These are phyloP conservation scores for Charanyca ferruginea DNA, from an alignment of 2,888 invertebrate genomes.

Conservation along the genomic window DNA sequence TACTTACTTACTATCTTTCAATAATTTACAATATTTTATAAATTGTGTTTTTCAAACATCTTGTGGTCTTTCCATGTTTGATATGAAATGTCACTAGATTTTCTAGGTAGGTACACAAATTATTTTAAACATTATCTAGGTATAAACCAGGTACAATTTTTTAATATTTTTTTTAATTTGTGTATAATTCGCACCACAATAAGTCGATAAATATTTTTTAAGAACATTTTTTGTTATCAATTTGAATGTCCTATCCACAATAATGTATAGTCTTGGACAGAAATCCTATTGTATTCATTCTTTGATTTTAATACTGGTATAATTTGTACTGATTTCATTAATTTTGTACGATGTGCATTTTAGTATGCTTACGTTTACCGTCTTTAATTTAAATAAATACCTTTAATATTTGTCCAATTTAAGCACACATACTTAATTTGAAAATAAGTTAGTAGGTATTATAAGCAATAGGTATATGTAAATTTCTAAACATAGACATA, in stretches of 20 bases:
- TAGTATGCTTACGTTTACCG: conserved; percentile 39
- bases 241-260: conserved; percentile 65
- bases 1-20: conserved; percentile 13
- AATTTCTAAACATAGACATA: too few species aligned
- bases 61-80: conserved; percentile 26
- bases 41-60: conserved; percentile 36
- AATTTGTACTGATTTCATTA: conserved; percentile 60
- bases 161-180: conserved; percentile 34
- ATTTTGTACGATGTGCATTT: conserved; percentile 53
- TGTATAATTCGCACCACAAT: conserved; percentile 27
- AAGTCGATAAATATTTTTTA: conserved; percentile 40
- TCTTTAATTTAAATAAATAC: conserved; percentile 3
- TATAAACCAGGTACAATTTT: conserved; percentile 51
- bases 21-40: conserved; percentile 34
- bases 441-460: conserved; percentile 14
- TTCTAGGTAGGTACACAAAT: conserved; percentile 19
- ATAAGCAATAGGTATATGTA: too few species aligned
- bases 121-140: conserved; percentile 10
- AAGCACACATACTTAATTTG: conserved; percentile 1
- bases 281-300: conserved; percentile 18
- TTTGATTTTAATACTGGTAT: conserved; percentile 56
- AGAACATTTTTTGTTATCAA: conserved; percentile 50
- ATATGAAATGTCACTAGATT: conserved; percentile 45
- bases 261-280: conserved; percentile 3
- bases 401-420: background rate